Evolutionary conservation across 2,113 vertebrate species (phyloP).

Genomic region (Coptodon bakossiorum): DNA sequence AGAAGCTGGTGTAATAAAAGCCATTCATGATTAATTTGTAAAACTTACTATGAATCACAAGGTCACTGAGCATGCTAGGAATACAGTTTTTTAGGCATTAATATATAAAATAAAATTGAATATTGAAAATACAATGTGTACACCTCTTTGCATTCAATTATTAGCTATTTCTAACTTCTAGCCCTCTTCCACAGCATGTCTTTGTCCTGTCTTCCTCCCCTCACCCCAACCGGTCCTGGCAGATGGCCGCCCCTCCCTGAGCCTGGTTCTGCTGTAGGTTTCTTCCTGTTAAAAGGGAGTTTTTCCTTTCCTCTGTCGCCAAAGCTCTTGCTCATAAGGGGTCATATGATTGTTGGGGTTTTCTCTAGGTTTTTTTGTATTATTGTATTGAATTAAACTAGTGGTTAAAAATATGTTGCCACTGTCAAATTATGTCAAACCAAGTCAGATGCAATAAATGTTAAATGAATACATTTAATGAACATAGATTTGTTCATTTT

Average conservation of each 20-base stretch:
- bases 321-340: too few species aligned
- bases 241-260: too few species aligned
- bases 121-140: neutral
- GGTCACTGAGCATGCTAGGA: neutral
- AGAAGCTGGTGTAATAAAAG: neutral
- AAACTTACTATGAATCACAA: neutral
- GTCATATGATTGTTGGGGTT: too few species aligned
- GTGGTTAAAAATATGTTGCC: neutral
- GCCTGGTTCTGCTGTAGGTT: too few species aligned
- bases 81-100: neutral
- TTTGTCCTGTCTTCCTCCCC: neutral
- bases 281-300: too few species aligned
- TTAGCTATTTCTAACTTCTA: neutral
- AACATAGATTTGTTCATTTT: neutral
- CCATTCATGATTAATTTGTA: neutral
- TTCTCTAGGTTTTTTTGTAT: too few species aligned
- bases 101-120: too few species aligned
- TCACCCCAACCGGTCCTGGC: neutral
- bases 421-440: neutral
- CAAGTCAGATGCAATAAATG: neutral
- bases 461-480: neutral
- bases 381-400: neutral
- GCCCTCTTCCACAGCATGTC: neutral
- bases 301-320: too few species aligned
- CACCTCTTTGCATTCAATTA: neutral